Evolutionary conservation across 2,888 invertebrate genomes (phyloP), one percentile per base, ranked within the genome.

Genomic region (Amphipyra berbera): DNA sequence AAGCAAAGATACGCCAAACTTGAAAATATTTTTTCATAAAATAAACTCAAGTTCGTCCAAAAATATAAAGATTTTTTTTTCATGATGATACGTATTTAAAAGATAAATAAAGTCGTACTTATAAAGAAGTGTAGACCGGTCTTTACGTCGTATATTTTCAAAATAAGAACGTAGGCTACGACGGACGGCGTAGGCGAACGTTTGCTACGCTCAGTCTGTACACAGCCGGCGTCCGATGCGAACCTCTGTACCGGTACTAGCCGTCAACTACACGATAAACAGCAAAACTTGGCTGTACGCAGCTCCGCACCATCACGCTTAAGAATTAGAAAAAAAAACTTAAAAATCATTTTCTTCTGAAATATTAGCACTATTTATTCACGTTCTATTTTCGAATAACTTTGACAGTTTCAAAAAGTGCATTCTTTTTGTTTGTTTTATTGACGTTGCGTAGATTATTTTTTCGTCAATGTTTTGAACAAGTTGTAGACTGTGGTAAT

Each of bases 141-240:
- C 58, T 54, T 59, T 58, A 54, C 30, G 38, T 53, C 49, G 54
- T 55, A 68, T 33, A 68, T 68, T 80, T 76, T 75, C 68, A 60
- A 62, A 76, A 76, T 76, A 78, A 66, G 67, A 74, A 56, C 64
- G 69, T 62, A 68, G 69, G 63, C 47, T 67, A 52, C 66, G 58
- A 49, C 54, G 44, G 52, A 52, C 52, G 55, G 60, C 60, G 69
- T 68, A 66, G 71, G 58, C 69, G 73, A 59, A 57, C 76, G 65
- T 55, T 63, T 42, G 55, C 61, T 41, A 50, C 75, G 72, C 76
- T 85, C 87, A 85, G 83, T 86, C 78, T 66, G 73, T 74, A 78
- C 58, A 75, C 76, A 82, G 80, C 85, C 54, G 75, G 78, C 86
- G 82, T 55, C 63, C 79, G 77, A 78, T 71, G 76, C 82, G 84